Percentiles rank a stretch among this genome's conserved stretches.
These are phyloP conservation scores for Drosophila tsacasi DNA, from an alignment of 1,140 invertebrate species.

Conservation along the genomic window DNA sequence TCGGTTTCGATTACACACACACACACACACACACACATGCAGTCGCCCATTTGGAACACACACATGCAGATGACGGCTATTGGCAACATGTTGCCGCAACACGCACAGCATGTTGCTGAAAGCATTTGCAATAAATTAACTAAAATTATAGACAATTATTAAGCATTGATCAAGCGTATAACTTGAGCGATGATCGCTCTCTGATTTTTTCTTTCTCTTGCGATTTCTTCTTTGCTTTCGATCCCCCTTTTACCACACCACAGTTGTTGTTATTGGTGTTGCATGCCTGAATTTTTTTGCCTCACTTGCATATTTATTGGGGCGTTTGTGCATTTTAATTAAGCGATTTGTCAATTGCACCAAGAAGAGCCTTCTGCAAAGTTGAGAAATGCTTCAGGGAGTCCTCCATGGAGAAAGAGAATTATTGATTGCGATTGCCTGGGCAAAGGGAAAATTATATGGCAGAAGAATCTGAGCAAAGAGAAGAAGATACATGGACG, in stretches of 20 bases:
- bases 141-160: slow-evolving; percentile 83
- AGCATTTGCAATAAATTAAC: slow-evolving; percentile 82
- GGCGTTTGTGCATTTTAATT: slow-evolving; percentile 81
- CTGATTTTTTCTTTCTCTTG: slow-evolving; percentile 17
- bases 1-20: slow-evolving; percentile 82
- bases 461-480: slow-evolving; percentile 13
- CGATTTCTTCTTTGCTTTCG: slow-evolving; percentile 1
- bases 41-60: slow-evolving; percentile 21
- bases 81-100: slow-evolving; percentile 72
- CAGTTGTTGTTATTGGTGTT: slow-evolving; percentile 3
- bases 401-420: slow-evolving; percentile 10
- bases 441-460: slow-evolving; percentile 42
- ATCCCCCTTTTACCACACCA: slow-evolving; percentile 4
- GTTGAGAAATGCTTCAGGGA: slow-evolving; percentile 39
- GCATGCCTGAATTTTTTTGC: slow-evolving; percentile 31
- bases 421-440: slow-evolving; percentile 40
- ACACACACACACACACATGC: slow-evolving; percentile 13
- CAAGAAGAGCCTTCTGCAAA: slow-evolving; percentile 32
- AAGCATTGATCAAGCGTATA: slow-evolving; percentile 68
- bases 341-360: slow-evolving; percentile 77
- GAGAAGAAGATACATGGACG: slow-evolving; percentile 17
- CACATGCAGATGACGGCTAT: slow-evolving; percentile 24
- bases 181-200: slow-evolving; percentile 51
- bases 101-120: slow-evolving; percentile 79
- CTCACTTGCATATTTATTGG: slow-evolving; percentile 79